Evolutionary conservation across 37 sponge, comb jelly and placozoan species (phyloP), one percentile per base, ranked within the genome.

Genomic region (Ephydatia muelleri): DNA sequence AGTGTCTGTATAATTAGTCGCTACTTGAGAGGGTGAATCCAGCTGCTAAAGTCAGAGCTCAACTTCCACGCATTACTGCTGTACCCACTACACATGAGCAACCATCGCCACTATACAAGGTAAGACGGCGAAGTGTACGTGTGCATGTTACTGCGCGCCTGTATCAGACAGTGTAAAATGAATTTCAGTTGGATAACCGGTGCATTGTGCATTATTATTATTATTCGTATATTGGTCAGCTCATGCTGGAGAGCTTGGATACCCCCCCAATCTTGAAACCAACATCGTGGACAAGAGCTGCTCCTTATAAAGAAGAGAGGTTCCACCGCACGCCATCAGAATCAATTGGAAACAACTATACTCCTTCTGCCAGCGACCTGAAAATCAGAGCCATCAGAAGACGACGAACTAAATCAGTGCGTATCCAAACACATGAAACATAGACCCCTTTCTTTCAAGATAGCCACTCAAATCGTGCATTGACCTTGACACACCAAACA

Each of bases 271-370:
- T 97, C 30, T 75, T 97, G 84, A 93, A 92, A 80, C 70, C 68
- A 14, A 68, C 40, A 22, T 97, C 98, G 0, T 97, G 98, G 98
- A 97, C 95, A 0, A 78, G 75, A 31, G 96, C 98, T 43, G 95
- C 98, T 34, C 98, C 98, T 0, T 93, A 72, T 83, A 97, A 97
- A 74, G 98, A 97, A 68, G 92, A 95, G 81, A 91, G 67, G 77
- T 82, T 85, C 38, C 91, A 92, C 74, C 84, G 98, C n/a, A 75
- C 92, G 3, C 98, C 98, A 0, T 92, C 93, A 49, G 95, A 97
- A 80, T 95, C 94, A 75, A 97, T 97, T 73, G 98, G 92, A 19
- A 97, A 97, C 84, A 95, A 95, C 78, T 97, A 82, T 81, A 88
- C 98, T 26, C 98, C 98, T 30, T 70, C 87, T 22, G 91, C 93